Percentiles rank a stretch among this genome's conserved stretches.
Conservation (phyloP, 2,113 vertebrate species). For the Thomomys bottae region DNA sequence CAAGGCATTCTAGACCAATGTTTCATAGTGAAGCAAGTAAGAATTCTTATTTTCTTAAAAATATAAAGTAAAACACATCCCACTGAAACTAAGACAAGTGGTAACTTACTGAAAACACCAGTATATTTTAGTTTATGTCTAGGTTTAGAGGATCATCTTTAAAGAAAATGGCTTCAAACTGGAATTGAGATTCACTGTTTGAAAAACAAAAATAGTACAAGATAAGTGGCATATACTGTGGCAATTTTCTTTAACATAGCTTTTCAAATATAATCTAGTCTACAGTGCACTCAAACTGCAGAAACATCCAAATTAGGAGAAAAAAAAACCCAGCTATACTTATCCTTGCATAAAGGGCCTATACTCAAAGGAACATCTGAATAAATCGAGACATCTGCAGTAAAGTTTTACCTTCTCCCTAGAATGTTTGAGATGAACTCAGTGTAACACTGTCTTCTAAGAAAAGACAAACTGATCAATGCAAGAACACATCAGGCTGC, state of each 20-base stretch:
- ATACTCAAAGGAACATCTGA: slow-evolving; percentile 85
- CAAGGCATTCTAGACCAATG: slow-evolving; percentile 8
- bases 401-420: slow-evolving; percentile 90
- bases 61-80: slow-evolving; percentile 14
- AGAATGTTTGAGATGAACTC: slow-evolving; percentile 95
- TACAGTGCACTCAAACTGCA: slow-evolving; percentile 48
- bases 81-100: slow-evolving; percentile 64
- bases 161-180: slow-evolving; percentile 80
- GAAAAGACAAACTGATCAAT: slow-evolving; percentile 98
- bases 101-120: slow-evolving; percentile 70
- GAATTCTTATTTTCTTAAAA: slow-evolving; percentile 52
- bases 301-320: slow-evolving; percentile 75
- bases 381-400: slow-evolving; percentile 89
- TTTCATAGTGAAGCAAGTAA: slow-evolving; percentile 48
- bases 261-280: slow-evolving; percentile 67
- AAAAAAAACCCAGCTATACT: slow-evolving; percentile 34
- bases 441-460: slow-evolving; percentile 94
- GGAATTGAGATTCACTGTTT: slow-evolving; percentile 79
- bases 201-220: slow-evolving; percentile 77
- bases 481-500: slow-evolving; percentile 95
- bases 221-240: slow-evolving; percentile 72
- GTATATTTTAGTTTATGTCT: slow-evolving; percentile 70
- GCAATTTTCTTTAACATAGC: slow-evolving; percentile 72
- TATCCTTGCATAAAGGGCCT: slow-evolving; percentile 56
- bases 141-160: slow-evolving; percentile 74